Percentiles rank a stretch among this genome's conserved stretches.
Conservation (phyloP, 2,888 invertebrate genomes). For the Cryptophagus acutangulus region DNA sequence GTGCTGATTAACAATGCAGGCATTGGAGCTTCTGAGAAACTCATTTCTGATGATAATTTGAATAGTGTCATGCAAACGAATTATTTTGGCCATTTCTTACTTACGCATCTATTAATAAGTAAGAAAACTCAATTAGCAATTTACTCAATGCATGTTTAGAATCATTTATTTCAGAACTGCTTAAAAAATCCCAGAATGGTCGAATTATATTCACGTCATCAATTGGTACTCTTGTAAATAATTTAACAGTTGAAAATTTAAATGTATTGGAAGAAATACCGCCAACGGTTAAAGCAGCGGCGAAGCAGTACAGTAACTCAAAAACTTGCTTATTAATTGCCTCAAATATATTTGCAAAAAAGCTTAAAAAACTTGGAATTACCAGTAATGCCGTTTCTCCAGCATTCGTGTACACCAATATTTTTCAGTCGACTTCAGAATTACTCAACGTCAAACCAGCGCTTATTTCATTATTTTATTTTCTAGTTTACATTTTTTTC, state of each 20-base stretch:
- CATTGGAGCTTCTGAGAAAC: slow-evolving; percentile 47
- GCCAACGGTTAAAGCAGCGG: neutral
- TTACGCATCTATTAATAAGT: slow-evolving; percentile 60
- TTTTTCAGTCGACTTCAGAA: no score
- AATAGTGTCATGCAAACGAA: slow-evolving; percentile 63
- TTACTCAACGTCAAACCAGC: no score
- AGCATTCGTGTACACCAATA: slow-evolving; percentile 23
- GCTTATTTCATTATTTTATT: neutral
- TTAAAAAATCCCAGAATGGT: slow-evolving; percentile 38
- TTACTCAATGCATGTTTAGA: neutral
- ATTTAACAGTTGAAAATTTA: slow-evolving; percentile 26
- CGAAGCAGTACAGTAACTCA: neutral
- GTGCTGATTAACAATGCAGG: slow-evolving; percentile 65
- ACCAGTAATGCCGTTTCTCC: slow-evolving; percentile 34
- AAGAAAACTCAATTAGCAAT: slow-evolving; percentile 18
- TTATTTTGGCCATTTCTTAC: slow-evolving; percentile 65
- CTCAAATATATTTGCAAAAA: no score
- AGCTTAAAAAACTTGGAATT: slow-evolving; percentile 27
- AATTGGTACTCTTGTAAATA: slow-evolving; percentile 16
- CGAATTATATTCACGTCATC: slow-evolving; percentile 36
- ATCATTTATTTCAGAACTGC: slow-evolving; percentile 53
- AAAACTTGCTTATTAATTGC: no score
- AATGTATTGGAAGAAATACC: slow-evolving; percentile 16
- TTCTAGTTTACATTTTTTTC: slow-evolving; percentile 2
- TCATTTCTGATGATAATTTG: slow-evolving; percentile 57